These are phyloP conservation scores for Heliothis peltigera DNA, from an alignment of 2,888 invertebrate species.

Conservation along the genomic window DNA sequence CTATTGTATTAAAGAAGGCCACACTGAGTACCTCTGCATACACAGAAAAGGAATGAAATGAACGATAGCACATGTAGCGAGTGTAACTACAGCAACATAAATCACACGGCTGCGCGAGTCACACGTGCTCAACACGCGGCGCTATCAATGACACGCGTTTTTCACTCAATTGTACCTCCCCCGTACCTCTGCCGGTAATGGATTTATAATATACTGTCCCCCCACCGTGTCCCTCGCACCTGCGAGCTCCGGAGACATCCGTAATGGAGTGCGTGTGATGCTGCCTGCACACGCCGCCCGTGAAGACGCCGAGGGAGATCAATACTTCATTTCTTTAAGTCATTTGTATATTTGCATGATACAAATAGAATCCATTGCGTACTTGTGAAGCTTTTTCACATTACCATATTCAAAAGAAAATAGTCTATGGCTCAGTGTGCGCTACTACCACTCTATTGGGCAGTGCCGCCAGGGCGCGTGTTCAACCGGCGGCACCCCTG, in stretches of 20 bases:
- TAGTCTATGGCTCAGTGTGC: no score
- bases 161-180: constrained; percentile 38
- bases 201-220: constrained; percentile 57
- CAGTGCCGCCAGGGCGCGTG: no score
- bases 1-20: neutral
- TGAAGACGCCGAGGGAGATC: no score
- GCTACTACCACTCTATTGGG: no score
- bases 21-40: no score
- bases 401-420: no score
- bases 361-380: no score
- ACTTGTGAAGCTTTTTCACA: no score
- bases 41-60: no score
- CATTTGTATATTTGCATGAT: constrained; percentile 1
- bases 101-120: constrained; percentile 20
- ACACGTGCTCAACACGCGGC: constrained; percentile 19
- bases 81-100: constrained; percentile 17
- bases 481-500: no score
- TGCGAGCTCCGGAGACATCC: constrained; percentile 3
- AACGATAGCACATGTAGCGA: neutral
- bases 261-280: constrained; percentile 52
- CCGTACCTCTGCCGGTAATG: constrained; percentile 47
- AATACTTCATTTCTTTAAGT: neutral
- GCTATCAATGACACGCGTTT: constrained; percentile 36
- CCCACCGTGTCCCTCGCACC: neutral
- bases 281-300: neutral